Evolutionary conservation across 2,797 vertebrate genomes (phyloP).

Genomic region (Coracias cyanogaster): DNA sequence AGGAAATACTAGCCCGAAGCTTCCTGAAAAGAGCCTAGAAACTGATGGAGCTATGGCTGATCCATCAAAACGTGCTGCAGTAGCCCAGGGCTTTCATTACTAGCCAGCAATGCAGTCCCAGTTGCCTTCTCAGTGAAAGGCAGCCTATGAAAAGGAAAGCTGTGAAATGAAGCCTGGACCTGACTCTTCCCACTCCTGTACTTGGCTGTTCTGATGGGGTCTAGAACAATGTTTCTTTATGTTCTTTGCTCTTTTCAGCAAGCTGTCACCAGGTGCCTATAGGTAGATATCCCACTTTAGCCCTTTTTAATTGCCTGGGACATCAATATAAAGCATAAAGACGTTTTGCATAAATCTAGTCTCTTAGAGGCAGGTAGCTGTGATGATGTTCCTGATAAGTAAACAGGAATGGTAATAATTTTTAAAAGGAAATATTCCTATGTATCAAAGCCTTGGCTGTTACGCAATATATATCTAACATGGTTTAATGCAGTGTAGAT

Average conservation of each 20-base stretch:
- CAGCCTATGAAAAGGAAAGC: neutral
- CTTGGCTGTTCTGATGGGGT: neutral
- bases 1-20: neutral
- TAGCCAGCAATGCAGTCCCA: neutral
- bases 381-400: neutral
- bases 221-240: neutral
- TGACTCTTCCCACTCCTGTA: neutral
- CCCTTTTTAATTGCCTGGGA: neutral
- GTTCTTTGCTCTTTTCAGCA: neutral
- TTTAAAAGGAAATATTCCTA: conserved; percentile 21
- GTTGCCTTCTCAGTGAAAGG: neutral
- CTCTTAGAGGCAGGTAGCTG: conserved; percentile 5
- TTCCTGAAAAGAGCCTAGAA: neutral
- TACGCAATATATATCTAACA: conserved; percentile 1
- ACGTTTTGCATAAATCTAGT: neutral
- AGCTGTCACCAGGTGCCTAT: neutral
- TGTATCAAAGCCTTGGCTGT: conserved; percentile 25
- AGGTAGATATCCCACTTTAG: neutral
- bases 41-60: neutral
- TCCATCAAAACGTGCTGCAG: neutral
- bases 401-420: conserved; percentile 23
- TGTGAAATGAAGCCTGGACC: neutral
- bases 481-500: neutral
- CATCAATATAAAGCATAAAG: neutral
- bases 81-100: neutral